Percentiles rank a stretch among this genome's conserved stretches.
Conservation (phyloP, 2,888 invertebrate species). For the Drosophila monieri region DNA sequence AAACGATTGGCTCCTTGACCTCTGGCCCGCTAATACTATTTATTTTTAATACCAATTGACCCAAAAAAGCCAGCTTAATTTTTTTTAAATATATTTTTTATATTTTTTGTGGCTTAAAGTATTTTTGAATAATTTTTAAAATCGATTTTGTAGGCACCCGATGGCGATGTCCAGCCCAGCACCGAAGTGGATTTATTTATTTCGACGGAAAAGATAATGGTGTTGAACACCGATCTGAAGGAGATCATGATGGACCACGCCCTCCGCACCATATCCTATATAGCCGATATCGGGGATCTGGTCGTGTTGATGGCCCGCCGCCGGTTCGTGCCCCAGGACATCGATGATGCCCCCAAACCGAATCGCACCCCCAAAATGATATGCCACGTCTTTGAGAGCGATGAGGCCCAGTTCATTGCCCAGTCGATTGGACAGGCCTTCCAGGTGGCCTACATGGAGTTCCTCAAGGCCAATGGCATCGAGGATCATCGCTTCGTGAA, state of each 20-base stretch:
- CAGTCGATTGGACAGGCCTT: slow-evolving; percentile 99
- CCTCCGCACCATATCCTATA: slow-evolving; percentile 98
- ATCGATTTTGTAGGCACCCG: slow-evolving; percentile 91
- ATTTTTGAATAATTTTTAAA: not conserved
- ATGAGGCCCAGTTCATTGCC: slow-evolving; percentile 99
- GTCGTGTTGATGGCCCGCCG: slow-evolving; percentile 99
- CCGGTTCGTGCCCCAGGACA: slow-evolving; percentile 87
- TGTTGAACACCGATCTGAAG: slow-evolving; percentile 98
- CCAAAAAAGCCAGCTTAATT: slow-evolving; percentile 47
- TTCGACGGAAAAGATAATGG: slow-evolving; percentile 99
- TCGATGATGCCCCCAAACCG: slow-evolving; percentile 83
- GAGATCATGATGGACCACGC: slow-evolving; percentile 99
- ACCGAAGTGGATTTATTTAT: slow-evolving; percentile 99
- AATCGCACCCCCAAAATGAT: slow-evolving; percentile 98
- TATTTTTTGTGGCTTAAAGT: not conserved
- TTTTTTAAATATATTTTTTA: not conserved
- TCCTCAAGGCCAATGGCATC: slow-evolving; percentile 99
- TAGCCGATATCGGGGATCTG: slow-evolving; percentile 99
- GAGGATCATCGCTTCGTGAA: slow-evolving; percentile 99
- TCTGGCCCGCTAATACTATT: slow-evolving; percentile 27
- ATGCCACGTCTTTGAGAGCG: slow-evolving; percentile 99
- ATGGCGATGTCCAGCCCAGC: slow-evolving; percentile 98
- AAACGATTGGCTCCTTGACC: slow-evolving; percentile 31
- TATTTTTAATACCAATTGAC: not conserved
- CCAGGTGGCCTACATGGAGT: slow-evolving; percentile 99